Conservation (phyloP, 1,140 invertebrate species). For the Asobara japonica region DNA sequence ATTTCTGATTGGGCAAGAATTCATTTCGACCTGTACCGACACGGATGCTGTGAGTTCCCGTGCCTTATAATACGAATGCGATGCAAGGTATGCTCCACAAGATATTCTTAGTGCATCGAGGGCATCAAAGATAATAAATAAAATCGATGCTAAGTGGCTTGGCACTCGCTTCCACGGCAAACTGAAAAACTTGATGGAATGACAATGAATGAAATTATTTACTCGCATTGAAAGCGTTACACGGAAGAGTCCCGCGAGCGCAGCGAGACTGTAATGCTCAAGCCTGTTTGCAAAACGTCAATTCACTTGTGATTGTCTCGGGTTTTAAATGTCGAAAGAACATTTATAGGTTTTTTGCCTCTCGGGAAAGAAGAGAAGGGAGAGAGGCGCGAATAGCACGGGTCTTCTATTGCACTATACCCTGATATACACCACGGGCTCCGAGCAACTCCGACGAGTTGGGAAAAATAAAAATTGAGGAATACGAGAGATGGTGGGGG, state of each 20-base stretch:
- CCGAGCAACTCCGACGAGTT: neutral
- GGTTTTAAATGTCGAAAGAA: conserved; percentile 33
- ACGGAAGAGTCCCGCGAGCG: neutral
- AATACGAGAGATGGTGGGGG: neutral
- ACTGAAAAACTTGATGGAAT: neutral
- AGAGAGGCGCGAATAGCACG: conserved; percentile 22
- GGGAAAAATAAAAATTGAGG: neutral
- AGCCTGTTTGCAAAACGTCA: conserved; percentile 11
- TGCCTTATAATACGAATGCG: too few species aligned
- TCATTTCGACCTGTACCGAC: too few species aligned
- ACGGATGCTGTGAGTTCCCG: too few species aligned
- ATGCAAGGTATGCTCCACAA: too few species aligned
- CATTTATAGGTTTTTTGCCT: conserved; percentile 10
- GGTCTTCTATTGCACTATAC: neutral
- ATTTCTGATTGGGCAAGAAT: too few species aligned
- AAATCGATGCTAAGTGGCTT: neutral
- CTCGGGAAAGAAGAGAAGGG: conserved; percentile 10
- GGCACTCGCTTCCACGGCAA: neutral
- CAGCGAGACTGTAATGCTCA: neutral
- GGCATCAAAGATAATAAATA: neutral
- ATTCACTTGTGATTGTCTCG: conserved; percentile 15
- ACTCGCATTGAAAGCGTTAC: neutral
- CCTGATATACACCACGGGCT: neutral
- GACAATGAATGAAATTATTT: neutral
- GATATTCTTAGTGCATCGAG: too few species aligned